These are phyloP conservation scores for Leucoraja ocellata DNA, from an alignment of 2,797 vertebrate genomes.

Conservation along the genomic window DNA sequence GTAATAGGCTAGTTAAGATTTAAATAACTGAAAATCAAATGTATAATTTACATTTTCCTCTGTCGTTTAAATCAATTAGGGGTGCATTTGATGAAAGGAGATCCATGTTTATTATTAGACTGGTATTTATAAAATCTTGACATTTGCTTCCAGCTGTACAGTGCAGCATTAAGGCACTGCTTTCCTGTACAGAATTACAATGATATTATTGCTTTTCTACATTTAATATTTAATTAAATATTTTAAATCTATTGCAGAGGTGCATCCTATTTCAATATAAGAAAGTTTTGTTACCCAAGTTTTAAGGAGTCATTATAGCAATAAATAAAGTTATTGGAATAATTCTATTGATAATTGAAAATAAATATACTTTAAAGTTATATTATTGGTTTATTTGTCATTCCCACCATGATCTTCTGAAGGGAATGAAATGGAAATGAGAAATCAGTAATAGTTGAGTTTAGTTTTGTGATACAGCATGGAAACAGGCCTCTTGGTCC, in stretches of 20 bases:
- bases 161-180: neutral
- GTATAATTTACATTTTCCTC: neutral
- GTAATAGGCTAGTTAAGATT: neutral
- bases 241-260: neutral
- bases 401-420: neutral
- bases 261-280: neutral
- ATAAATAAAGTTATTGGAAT: too few species aligned
- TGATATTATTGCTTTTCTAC: neutral
- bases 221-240: neutral
- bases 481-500: too few species aligned
- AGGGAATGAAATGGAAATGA: neutral
- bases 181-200: neutral
- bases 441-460: too few species aligned
- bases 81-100: neutral
- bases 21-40: conserved; percentile 2
- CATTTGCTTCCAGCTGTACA: neutral
- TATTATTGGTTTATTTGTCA: too few species aligned
- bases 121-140: neutral
- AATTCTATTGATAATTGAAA: neutral
- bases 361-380: neutral
- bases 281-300: neutral
- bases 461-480: too few species aligned
- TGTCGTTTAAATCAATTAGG: neutral
- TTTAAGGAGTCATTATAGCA: neutral
- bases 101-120: neutral